A percentile compares a stretch with the other conserved stretches of the same genome.
These are phyloP conservation scores for Xestia rhomboidea DNA, from an alignment of 2,888 invertebrate species.

Conservation along the genomic window DNA sequence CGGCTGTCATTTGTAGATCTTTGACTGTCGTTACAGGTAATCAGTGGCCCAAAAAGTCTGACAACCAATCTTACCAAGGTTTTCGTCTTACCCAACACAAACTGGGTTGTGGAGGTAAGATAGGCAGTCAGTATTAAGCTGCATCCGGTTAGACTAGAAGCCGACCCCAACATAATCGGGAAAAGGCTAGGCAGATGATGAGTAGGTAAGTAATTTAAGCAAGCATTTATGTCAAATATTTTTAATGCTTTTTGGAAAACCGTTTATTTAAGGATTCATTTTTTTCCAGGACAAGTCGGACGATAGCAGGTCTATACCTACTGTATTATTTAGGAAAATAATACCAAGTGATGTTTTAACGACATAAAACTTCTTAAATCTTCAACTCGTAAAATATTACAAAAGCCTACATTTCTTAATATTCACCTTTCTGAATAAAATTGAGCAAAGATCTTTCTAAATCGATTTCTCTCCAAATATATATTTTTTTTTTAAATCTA, in stretches of 20 bases:
- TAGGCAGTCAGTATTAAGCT: too few relatives aligned
- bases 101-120: too few relatives aligned
- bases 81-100: too few relatives aligned
- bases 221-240: neutral
- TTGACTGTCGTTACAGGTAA: too few relatives aligned
- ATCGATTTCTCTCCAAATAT: conserved; percentile 19
- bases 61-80: too few relatives aligned
- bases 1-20: too few relatives aligned
- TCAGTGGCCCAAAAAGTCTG: too few relatives aligned
- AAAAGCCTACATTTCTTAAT: neutral
- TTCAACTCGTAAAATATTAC: neutral
- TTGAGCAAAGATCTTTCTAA: neutral
- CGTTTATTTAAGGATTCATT: neutral
- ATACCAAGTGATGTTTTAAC: neutral
- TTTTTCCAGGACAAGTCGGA: neutral
- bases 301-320: neutral
- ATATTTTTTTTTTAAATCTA: conserved; percentile 72
- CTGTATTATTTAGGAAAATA: neutral
- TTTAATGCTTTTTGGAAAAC: neutral
- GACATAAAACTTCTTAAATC: neutral
- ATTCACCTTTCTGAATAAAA: neutral
- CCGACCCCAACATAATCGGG: too few relatives aligned
- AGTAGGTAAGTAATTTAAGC: too few relatives aligned
- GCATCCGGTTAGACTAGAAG: too few relatives aligned
- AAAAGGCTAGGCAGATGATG: too few relatives aligned